Evolutionary conservation across 2,113 vertebrate species (phyloP), one percentile per base, ranked within the genome.

Genomic region (Eurystomus gularis): DNA sequence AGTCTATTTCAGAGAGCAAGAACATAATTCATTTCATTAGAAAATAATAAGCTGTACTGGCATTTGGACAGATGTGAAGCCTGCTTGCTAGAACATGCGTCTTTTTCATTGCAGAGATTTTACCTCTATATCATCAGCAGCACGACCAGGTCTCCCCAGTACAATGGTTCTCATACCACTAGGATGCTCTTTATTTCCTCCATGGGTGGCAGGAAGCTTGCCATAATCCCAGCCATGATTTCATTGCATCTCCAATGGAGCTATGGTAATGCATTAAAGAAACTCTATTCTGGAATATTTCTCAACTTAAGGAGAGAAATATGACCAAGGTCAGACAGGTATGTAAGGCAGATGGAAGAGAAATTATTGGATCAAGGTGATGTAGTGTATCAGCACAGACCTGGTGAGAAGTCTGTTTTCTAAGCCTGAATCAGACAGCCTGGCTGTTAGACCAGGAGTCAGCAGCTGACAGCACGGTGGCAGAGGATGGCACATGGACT

Each of bases 21-120:
- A 95, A 88, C 51, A 57, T 55, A 83, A 93, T 92, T 90, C 25
- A 89, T 66, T 94, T 93, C 82, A 96, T 90, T 95, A 90, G 60
- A 86, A 92, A 96, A 92, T 86, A 93, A 83, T 86, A 90, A 78
- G 51, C 52, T 48, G 68, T 0, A 0, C 13, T 68, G 60, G 48
- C 72, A 93, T 69, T 93, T 73, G 84, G 40, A 72, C 54, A 94
- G 88, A 62, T 77, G 75, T 26, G 20, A 90, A 82, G 57, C 61
- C 82, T 83, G 86, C 69, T 77, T 86, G 33, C 57, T 71, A 28
- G 35, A 88, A 57, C 13, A 68, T 26, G 44, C 55, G 6, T 60
- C 58, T 84, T 85, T 80, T 55, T 75, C 86, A 60, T 6, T 57
- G 52, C 28, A 79, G 58, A 77, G 58, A 16, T 83, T 82, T 39